These are phyloP conservation scores for Capreolus pygargus DNA, from an alignment of 2,113 vertebrate genomes.

Conservation along the genomic window DNA sequence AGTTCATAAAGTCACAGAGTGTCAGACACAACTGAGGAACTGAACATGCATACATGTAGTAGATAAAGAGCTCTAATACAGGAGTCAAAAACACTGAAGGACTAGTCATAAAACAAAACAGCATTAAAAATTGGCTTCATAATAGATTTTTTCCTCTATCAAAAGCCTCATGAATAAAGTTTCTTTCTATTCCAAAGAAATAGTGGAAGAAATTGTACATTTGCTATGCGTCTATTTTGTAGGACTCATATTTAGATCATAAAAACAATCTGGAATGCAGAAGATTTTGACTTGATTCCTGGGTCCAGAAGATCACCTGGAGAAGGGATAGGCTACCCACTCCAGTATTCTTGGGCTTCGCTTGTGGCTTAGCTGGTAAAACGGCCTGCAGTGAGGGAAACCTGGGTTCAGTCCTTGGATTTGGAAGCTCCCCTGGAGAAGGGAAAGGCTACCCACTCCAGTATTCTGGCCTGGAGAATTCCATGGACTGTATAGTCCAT, in stretches of 20 bases:
- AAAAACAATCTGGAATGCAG: background rate
- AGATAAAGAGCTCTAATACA: background rate
- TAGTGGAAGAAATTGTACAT: background rate
- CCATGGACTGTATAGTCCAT: background rate
- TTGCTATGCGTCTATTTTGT: background rate
- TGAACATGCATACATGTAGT: background rate
- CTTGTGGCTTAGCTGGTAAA: background rate
- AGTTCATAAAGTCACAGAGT: background rate
- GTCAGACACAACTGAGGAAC: background rate
- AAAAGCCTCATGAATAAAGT: background rate
- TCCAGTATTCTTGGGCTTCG: background rate
- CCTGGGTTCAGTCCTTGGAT: background rate
- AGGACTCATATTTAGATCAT: background rate
- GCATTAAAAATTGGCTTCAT: background rate
- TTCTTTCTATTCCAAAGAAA: too few relatives aligned
- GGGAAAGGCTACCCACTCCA: background rate
- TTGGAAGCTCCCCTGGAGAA: background rate
- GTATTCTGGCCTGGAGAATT: background rate
- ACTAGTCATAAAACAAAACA: background rate
- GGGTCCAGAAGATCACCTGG: fast-evolving
- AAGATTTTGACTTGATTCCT: background rate
- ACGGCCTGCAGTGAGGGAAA: background rate
- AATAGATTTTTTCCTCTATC: background rate
- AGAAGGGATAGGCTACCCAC: background rate
- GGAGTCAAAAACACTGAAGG: background rate